These are phyloP conservation scores for Crotalus tigris DNA, from an alignment of 2,113 vertebrate genomes.

Conservation along the genomic window DNA sequence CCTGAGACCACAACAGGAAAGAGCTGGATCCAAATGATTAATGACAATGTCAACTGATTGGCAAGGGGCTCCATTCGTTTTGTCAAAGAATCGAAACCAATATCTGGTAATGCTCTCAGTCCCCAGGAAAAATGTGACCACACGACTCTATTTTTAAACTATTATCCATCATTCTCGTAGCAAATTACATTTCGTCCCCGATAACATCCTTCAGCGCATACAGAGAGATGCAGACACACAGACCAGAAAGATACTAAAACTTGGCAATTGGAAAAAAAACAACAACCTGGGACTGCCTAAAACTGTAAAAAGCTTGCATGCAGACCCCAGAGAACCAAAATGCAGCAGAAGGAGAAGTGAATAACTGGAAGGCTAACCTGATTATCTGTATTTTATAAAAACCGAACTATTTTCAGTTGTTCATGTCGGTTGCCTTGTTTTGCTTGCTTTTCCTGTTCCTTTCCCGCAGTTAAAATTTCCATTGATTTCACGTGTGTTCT, in stretches of 20 bases:
- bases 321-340: not conserved
- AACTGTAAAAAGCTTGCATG: not conserved
- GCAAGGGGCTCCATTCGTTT: not conserved
- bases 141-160: not conserved
- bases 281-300: not conserved
- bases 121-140: not conserved
- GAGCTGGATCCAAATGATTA: not conserved
- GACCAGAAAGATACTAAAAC: not conserved
- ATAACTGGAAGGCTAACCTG: not conserved
- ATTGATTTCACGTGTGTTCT: not conserved
- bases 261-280: not conserved
- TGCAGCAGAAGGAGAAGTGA: not conserved
- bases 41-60: not conserved
- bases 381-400: not conserved
- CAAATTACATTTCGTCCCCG: not conserved
- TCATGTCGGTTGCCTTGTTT: not conserved
- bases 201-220: not conserved
- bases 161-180: not conserved
- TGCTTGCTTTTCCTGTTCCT: not conserved
- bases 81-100: not conserved
- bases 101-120: not conserved
- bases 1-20: not conserved
- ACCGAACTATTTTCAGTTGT: not conserved
- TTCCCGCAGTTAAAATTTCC: not conserved
- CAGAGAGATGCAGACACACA: not conserved